Conservation (phyloP, 1,140 invertebrate genomes). For the Paralvinella palmiformis region DNA sequence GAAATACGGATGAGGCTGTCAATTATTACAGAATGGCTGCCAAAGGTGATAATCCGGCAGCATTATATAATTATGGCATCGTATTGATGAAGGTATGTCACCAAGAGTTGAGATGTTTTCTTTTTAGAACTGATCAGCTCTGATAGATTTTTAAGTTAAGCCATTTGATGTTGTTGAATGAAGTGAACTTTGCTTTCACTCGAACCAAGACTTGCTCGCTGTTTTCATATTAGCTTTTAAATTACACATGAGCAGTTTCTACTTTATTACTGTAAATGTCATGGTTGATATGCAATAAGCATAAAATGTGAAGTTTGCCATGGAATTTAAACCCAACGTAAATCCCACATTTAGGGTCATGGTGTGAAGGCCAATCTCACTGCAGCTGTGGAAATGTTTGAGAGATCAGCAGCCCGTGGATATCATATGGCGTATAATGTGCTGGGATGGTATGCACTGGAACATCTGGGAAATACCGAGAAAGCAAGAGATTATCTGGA, state of each 20-base stretch:
- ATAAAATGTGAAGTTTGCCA: neutral
- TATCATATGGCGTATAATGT: slow-evolving; percentile 28
- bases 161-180: neutral
- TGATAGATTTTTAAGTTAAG: neutral
- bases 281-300: neutral
- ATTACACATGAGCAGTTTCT: too few species aligned
- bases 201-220: too few species aligned
- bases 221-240: too few species aligned
- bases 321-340: too few species aligned
- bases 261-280: neutral
- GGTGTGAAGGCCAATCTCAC: neutral
- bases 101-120: neutral
- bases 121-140: neutral
- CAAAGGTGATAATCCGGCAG: slow-evolving; percentile 26
- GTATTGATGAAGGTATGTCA: slow-evolving; percentile 32
- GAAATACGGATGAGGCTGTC: slow-evolving; percentile 35
- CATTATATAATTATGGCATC: slow-evolving; percentile 40
- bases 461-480: slow-evolving; percentile 28
- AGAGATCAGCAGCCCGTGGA: neutral
- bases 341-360: slow-evolving; percentile 2
- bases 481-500: slow-evolving; percentile 32
- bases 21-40: slow-evolving; percentile 35
- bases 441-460: slow-evolving; percentile 39
- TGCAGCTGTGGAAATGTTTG: neutral
- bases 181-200: too few species aligned